phyloP scores from a whole-genome alignment of 2,113 vertebrate species.

The Alouatta palliata region DNA sequence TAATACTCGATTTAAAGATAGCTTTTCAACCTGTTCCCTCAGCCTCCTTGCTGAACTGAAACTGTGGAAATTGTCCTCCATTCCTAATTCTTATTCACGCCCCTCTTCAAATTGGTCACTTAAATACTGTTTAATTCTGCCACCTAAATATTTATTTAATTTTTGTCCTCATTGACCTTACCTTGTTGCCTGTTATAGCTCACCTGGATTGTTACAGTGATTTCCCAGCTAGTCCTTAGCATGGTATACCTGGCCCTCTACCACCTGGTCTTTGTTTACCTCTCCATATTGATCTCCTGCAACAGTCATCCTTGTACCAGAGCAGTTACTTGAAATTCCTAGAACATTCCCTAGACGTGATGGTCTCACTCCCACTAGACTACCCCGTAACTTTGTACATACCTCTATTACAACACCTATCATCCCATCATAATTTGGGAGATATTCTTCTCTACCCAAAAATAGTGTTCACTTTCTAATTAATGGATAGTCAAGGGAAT shows the following conservation, averaged over 20 bases:
- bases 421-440: neutral
- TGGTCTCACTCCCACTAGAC: neutral
- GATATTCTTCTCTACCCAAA: neutral
- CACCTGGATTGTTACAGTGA: neutral
- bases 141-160: slow-evolving; percentile 14
- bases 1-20: slow-evolving; percentile 45
- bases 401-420: neutral
- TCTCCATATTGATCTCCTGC: neutral
- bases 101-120: neutral
- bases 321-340: neutral
- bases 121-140: neutral
- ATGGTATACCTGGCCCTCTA: neutral
- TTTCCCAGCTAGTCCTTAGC: neutral
- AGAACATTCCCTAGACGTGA: neutral
- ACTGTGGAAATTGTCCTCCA: neutral
- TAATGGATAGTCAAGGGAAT: neutral
- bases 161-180: neutral
- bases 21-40: slow-evolving; percentile 18
- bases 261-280: neutral
- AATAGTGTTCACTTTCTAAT: neutral
- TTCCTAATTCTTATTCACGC: neutral
- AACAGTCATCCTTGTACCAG: neutral
- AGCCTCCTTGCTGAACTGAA: slow-evolving; percentile 28
- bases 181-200: neutral
- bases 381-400: neutral